phyloP scores from a whole-genome alignment of 2,888 invertebrate genomes.

The Danaus chrysippus region DNA sequence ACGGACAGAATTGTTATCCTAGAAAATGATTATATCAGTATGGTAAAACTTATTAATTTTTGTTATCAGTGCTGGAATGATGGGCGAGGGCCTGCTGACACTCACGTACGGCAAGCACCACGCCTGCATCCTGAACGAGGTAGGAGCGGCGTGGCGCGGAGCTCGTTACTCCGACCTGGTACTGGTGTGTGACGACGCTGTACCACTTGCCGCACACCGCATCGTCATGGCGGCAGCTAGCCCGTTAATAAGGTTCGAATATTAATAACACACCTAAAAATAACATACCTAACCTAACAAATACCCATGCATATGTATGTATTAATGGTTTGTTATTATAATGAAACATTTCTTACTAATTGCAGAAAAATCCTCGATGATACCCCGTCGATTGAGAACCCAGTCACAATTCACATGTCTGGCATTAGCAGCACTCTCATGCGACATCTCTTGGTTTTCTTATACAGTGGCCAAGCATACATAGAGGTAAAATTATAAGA shows the following conservation, averaged over 20 bases:
- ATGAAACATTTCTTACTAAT: constrained; percentile 31
- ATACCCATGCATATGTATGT: no score
- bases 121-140: constrained; percentile 94
- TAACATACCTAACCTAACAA: no score
- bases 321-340: no score
- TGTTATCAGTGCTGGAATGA: constrained; percentile 76
- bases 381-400: constrained; percentile 83
- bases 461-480: constrained; percentile 92
- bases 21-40: neutral
- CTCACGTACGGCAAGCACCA: constrained; percentile 96
- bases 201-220: constrained; percentile 89
- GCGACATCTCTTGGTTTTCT: constrained; percentile 89
- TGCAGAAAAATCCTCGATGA: constrained; percentile 85
- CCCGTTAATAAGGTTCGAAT: constrained; percentile 85
- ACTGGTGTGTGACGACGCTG: constrained; percentile 91
- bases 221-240: constrained; percentile 93
- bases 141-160: constrained; percentile 92
- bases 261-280: neutral
- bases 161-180: constrained; percentile 92
- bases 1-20: constrained; percentile 1
- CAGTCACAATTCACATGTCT: constrained; percentile 90
- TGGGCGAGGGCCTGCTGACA: constrained; percentile 88
- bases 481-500: constrained; percentile 80
- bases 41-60: constrained; percentile 19
- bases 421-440: constrained; percentile 89